Evolutionary conservation across 1,140 invertebrate genomes (phyloP), one percentile per base, ranked within the genome.

Genomic region (Aradophagus sp.): DNA sequence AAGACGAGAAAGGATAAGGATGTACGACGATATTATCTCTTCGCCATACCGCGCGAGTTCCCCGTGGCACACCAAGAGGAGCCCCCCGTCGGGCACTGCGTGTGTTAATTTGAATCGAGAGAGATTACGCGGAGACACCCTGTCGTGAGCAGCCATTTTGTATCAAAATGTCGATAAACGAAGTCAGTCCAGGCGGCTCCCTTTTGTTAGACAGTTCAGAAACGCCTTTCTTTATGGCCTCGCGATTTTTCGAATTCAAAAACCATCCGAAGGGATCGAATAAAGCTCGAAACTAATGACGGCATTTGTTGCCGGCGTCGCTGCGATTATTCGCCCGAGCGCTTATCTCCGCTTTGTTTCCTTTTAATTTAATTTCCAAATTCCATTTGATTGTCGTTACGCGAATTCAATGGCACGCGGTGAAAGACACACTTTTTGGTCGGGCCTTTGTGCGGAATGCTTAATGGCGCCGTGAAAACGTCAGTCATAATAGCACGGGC

Each of bases 21-120:
- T 73, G 62, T 76, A 76, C 58, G 66, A 70, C 62, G 70, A 76
- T 76, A 73, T 76, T 76, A 76, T 73, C 73, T 73, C 69, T 72
- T 68, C 69, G 70, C 66, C 74, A 73, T 76, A 69, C 70, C 62
- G 52, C 66, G 70, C 58, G 62, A 76, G 74, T 73, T 75, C 74
- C 58, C 70, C 47, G 66, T 73, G 52, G 61, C 66, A 73, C 65
- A 72, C 65, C 61, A 74, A 74, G 71, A 68, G 66, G 65, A 66
- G 66, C 66, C 71, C n/a, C 71, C 71, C 65, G 79, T 75, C 41
- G 83, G 50, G 80, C 84, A 69, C 83, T 83, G 83, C 84, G 83
- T 85, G 83, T 84, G 84, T 86, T 86, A 86, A 86, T 86, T 86
- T 86, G 83, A 86, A 86, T 86, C 82, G 82, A 82, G 80, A 84